Base-by-base conservation (phyloP, 2,113 vertebrate species). In the Peucedramus taeniatus region DNA sequence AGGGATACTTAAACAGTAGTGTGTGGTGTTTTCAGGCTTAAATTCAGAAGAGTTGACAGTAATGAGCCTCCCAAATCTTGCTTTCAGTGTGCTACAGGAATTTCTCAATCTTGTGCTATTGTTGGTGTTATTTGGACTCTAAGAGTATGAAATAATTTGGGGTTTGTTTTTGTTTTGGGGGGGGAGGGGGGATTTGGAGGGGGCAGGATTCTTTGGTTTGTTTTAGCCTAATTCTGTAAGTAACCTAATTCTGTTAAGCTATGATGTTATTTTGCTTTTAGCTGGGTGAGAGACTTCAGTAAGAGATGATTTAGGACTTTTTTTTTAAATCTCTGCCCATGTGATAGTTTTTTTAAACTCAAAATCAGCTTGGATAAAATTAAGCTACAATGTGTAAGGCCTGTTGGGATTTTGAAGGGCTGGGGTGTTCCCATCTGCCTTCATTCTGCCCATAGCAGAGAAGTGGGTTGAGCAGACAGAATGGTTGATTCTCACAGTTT, bases 171-270 rank as follows among this genome's bases (percentile, higher is more conserved):
- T 72, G 10, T 56, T 82, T 47, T 14, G 11, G 13, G 6, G 39
- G 28, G 28, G 6, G 7, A 20, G 3, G 2, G 6, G 6, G 15
- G n/a, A n/a, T n/a, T n/a, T n/a, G 6, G 7, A 20, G 3, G 2
- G 6, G 6, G 15, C n/a, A n/a, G 14, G 23, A 18, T 21, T 47
- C 10, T 74, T 70, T 47, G 3, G 3, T 82, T 82, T 83, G 27
- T 71, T 87, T 40, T 56, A 54, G 14, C 12, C 9, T 28, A n/a
- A 35, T 42, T 71, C 31, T 61, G 3, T 6, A 6, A 23, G 24
- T 80, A 59, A 84, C 60, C 9, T 68, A 24, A 6, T 40, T 75
- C 21, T 61, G 9, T 72, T 57, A 61, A 70, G 21, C 16, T 39
- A 4, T 5, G 16, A 2, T 23, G 17, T 11, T 77, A 3, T 6